phyloP scores from a whole-genome alignment of 2,797 vertebrate genomes.

The Gobionotothen gibberifrons region DNA sequence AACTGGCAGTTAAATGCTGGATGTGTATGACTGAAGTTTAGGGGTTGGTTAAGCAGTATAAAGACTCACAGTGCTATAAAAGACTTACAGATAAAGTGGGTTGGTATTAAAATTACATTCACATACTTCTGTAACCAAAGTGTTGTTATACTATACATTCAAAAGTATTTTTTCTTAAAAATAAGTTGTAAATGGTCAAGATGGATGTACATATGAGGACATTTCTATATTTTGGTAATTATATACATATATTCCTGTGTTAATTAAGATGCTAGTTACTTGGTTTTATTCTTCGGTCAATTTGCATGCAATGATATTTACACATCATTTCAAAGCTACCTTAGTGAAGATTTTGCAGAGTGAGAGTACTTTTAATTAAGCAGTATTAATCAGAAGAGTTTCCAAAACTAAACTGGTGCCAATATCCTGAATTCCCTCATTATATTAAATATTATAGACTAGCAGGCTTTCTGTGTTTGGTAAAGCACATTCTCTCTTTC shows the following conservation, averaged over 20 bases:
- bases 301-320: not conserved
- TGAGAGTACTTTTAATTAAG: not conserved
- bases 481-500: conserved; percentile 14
- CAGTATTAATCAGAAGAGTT: not conserved
- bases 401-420: not conserved
- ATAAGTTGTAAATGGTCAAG: not conserved
- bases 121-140: not conserved
- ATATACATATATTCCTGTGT: not conserved
- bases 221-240: not conserved
- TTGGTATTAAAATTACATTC: not conserved
- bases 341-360: not conserved
- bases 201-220: not conserved
- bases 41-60: conserved; percentile 3
- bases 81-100: not conserved
- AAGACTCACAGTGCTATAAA: not conserved
- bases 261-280: not conserved
- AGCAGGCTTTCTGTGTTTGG: not conserved
- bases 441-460: not conserved
- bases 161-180: not conserved
- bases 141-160: not conserved
- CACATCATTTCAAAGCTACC: not conserved
- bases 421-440: not conserved
- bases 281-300: no score
- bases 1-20: conserved; percentile 29
- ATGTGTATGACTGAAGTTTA: conserved; percentile 18